Percentiles rank a stretch among this genome's conserved stretches.
Conservation (phyloP, 2,113 vertebrate species). For the zebrafish (Danio rerio) region DNA sequence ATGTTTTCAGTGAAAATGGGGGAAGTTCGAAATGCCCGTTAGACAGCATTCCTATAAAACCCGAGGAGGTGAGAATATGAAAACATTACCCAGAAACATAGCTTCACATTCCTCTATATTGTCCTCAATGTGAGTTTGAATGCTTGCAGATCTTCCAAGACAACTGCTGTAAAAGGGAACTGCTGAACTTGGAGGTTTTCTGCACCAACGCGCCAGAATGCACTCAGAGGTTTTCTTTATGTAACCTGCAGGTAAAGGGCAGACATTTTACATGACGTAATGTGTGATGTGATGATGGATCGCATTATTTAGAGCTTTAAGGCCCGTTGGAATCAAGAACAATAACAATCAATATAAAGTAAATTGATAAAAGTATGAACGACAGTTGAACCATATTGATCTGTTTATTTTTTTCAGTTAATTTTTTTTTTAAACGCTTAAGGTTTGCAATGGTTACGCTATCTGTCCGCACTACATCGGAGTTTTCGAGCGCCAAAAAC, state of each 20-base stretch:
- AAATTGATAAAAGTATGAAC: too few species aligned
- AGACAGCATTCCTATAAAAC: constrained; percentile 81
- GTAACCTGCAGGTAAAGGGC: constrained; percentile 79
- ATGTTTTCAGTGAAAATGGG: constrained; percentile 75
- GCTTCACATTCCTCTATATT: background rate
- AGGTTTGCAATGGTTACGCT: too few species aligned
- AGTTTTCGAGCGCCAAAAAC: too few species aligned
- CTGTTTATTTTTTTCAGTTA: too few species aligned
- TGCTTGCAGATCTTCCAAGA: constrained; percentile 84
- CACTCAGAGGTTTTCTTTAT: constrained; percentile 75
- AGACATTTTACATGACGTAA: too few species aligned
- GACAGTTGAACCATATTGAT: too few species aligned
- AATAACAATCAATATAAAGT: too few species aligned
- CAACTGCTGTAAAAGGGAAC: constrained; percentile 89
- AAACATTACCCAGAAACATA: background rate
- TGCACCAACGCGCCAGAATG: constrained; percentile 85
- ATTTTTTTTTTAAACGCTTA: too few species aligned
- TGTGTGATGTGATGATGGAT: background rate
- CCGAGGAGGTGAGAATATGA: constrained; percentile 81
- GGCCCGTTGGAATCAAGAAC: too few species aligned
- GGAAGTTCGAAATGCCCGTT: constrained; percentile 80
- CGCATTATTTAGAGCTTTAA: too few species aligned
- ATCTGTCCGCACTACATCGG: too few species aligned
- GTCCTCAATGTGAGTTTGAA: background rate
- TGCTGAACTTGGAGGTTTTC: constrained; percentile 84